Percentiles rank a stretch among this genome's conserved stretches.
These are phyloP conservation scores for Cryptus armator DNA, from an alignment of 2,888 invertebrate genomes.

Conservation along the genomic window DNA sequence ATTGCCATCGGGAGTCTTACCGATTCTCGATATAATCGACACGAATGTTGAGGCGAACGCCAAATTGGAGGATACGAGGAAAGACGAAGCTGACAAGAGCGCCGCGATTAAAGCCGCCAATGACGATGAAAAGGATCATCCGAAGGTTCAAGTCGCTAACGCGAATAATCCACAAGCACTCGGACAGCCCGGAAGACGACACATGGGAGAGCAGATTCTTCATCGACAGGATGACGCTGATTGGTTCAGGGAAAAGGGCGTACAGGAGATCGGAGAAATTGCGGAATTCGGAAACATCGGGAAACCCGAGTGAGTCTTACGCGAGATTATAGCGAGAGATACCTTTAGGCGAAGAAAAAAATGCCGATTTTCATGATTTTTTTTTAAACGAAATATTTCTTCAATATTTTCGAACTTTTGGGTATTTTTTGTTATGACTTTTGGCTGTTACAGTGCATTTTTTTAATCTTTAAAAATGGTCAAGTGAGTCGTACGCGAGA, in stretches of 20 bases:
- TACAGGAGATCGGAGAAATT: conserved; percentile 82
- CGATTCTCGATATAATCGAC: conserved; percentile 80
- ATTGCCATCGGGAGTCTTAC: conserved; percentile 81
- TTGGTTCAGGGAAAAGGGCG: conserved; percentile 77
- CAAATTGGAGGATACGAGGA: conserved; percentile 64
- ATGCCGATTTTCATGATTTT: no score
- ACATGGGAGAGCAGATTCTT: conserved; percentile 73
- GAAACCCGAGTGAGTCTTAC: conserved; percentile 76
- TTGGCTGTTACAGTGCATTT: no score
- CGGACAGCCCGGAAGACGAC: conserved; percentile 61
- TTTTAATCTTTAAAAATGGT: no score
- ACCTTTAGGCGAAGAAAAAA: not conserved
- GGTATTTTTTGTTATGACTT: no score
- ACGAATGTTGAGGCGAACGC: conserved; percentile 68
- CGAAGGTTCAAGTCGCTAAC: conserved; percentile 50
- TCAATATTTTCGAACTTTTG: no score
- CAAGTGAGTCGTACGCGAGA: no score
- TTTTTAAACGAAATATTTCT: no score
- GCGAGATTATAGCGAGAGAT: not conserved
- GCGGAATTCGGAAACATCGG: conserved; percentile 78
- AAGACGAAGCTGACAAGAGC: conserved; percentile 69
- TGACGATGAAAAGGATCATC: conserved; percentile 61
- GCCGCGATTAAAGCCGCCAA: conserved; percentile 56
- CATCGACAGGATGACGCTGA: conserved; percentile 71
- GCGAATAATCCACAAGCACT: conserved; percentile 71